Evolutionary conservation across 2,888 invertebrate genomes (phyloP).

Genomic region (Tiliacea citrago): DNA sequence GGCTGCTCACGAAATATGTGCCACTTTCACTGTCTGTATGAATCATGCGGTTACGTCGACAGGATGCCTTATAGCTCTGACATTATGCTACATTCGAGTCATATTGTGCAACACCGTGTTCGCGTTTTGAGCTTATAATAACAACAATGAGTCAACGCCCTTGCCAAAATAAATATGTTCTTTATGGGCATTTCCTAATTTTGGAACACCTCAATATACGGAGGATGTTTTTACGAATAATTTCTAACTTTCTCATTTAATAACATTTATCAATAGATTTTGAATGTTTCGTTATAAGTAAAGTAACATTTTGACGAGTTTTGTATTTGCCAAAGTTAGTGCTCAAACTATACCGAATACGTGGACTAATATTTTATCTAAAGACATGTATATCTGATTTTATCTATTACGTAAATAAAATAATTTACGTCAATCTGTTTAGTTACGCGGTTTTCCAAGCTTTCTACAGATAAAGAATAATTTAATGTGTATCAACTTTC

Average conservation of each 20-base stretch:
- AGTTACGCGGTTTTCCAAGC: conserved; percentile 46
- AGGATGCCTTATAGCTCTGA: conserved; percentile 80
- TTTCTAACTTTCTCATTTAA: conserved; percentile 57
- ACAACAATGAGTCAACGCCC: conserved; percentile 72
- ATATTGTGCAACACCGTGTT: conserved; percentile 82
- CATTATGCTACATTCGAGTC: conserved; percentile 72
- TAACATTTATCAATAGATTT: conserved; percentile 18
- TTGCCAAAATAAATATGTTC: conserved; percentile 54
- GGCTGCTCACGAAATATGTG: conserved; percentile 74
- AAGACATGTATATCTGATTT: neutral
- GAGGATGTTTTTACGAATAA: conserved; percentile 23
- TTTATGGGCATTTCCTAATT: conserved; percentile 49
- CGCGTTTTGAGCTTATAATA: conserved; percentile 76
- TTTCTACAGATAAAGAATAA: conserved; percentile 60
- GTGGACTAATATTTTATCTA: neutral
- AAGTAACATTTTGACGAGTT: neutral
- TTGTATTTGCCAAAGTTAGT: neutral
- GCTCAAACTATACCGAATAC: neutral
- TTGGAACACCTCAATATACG: conserved; percentile 16
- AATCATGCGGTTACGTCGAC: conserved; percentile 83
- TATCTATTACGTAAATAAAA: conserved; percentile 30
- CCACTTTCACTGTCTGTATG: conserved; percentile 87
- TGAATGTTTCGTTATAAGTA: neutral
- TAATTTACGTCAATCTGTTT: conserved; percentile 40
- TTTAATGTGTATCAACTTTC: conserved; percentile 61